Evolutionary conservation across 2,888 invertebrate genomes (phyloP), one percentile per base, ranked within the genome.

Genomic region (Taphrorychus bicolor): DNA sequence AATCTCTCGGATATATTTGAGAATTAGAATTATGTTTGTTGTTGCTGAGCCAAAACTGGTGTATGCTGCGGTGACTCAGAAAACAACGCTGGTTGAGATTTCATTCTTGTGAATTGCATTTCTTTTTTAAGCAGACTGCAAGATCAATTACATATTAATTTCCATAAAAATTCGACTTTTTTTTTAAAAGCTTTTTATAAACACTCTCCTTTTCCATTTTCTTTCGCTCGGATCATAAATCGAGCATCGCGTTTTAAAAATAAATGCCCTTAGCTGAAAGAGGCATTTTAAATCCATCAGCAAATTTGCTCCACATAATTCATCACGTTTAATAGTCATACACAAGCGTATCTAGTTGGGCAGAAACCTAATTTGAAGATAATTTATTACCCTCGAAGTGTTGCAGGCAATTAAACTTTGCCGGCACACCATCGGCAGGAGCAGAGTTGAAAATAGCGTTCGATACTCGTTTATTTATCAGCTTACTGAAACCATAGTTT

Each of bases 331-430:
- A 16, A 23, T n/a, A n/a, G n/a, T n/a, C n/a, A n/a, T 59, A 45
- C 65, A 45, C 58, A 48, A 59, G 59, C 52, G 32, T 45, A 52
- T 65, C 65, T 51, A 65, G 52, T 48, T 59, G 65, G 42, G 23
- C 59, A 58, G 23, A 59, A 53, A 40, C 59, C 58, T 40, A 59
- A 59, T 59, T 65, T 59, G 18, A 59, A 53, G 54, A 51, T 63
- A 65, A 65, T 65, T 65, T 65, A 65, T 65, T 40, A 21, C 2
- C 5, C 17, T 42, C 24, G 32, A 42, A 64, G 52, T 64, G 59
- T 58, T 58, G 11, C 53, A 21, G 45, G 52, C 22, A 24, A 59
- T 59, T 65, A 49, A 53, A 59, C 14, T 49, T 59, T 59, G 49
- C 11, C 19, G 24, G 59, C 32, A 49, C 17, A n/a, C n/a, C n/a